These are phyloP conservation scores for Sanderia malayensis DNA, from an alignment of 30 jellyfish, hydroid and myxozoan species.

Conservation along the genomic window DNA sequence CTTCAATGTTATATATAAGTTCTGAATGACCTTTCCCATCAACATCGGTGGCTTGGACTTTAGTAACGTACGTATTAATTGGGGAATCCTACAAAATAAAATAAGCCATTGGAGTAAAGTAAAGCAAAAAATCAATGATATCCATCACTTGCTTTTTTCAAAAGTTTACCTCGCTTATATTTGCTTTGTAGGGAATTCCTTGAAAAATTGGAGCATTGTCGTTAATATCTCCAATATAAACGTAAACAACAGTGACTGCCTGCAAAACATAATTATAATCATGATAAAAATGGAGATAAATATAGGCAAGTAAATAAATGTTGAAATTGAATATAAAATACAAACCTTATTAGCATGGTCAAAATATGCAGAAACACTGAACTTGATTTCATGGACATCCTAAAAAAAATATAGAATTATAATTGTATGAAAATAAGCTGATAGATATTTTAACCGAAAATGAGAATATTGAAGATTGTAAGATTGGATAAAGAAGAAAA, in stretches of 20 bases:
- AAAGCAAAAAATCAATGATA: too few species aligned
- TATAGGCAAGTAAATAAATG: neutral
- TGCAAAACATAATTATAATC: neutral
- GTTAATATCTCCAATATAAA: conserved; percentile 49
- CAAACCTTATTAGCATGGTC: conserved; percentile 25
- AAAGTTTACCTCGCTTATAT: conserved; percentile 33
- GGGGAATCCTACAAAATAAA: conserved; percentile 41
- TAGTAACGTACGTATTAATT: conserved; percentile 62
- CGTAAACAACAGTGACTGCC: conserved; percentile 39
- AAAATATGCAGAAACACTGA: conserved; percentile 46
- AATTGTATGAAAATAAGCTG: too few species aligned
- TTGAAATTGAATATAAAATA: neutral
- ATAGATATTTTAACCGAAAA: too few species aligned
- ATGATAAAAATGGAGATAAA: neutral
- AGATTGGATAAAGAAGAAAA: neutral
- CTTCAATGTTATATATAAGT: conserved; percentile 47
- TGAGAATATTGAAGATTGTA: too few species aligned
- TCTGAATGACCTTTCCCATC: conserved; percentile 61
- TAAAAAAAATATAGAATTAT: too few species aligned
- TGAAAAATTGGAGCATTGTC: conserved; percentile 71
- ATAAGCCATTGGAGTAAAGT: too few species aligned
- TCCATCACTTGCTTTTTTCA: too few species aligned
- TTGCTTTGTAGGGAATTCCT: conserved; percentile 33
- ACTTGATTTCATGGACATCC: conserved; percentile 47
- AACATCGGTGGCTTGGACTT: conserved; percentile 56